Evolutionary conservation across 2,113 vertebrate genomes (phyloP).

Genomic region (Alligator sinensis): DNA sequence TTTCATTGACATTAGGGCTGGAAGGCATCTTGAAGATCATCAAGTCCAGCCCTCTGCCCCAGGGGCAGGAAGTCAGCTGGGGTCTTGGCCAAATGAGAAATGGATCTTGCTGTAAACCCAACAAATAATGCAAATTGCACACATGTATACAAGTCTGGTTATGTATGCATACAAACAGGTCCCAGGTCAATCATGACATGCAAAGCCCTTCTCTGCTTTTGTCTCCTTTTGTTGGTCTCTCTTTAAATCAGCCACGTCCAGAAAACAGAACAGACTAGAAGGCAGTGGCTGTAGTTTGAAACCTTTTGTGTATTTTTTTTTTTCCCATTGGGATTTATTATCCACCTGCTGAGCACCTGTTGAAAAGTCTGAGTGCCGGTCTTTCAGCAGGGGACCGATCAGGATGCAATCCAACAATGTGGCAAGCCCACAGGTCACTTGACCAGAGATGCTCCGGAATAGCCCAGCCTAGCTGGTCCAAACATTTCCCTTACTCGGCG

Average conservation of each 20-base stretch:
- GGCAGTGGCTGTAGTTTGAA: background rate
- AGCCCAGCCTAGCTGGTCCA: rapidly evolving
- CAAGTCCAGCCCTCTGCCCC: too few relatives aligned
- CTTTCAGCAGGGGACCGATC: background rate
- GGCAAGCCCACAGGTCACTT: background rate
- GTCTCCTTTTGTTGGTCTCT: background rate
- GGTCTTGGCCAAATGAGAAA: too few relatives aligned
- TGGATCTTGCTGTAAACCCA: background rate
- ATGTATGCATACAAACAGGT: too few relatives aligned
- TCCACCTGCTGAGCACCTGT: background rate
- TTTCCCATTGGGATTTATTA: background rate
- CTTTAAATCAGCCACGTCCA: background rate
- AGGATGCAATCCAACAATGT: background rate
- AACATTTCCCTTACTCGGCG: background rate
- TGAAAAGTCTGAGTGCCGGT: background rate
- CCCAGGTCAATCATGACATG: too few relatives aligned
- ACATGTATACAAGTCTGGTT: background rate
- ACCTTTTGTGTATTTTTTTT: background rate
- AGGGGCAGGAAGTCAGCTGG: too few relatives aligned
- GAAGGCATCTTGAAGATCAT: too few relatives aligned
- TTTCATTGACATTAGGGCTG: background rate
- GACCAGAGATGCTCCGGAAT: background rate
- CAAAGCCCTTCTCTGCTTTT: background rate
- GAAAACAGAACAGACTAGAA: background rate
- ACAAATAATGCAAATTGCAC: background rate